Evolutionary conservation across 2,797 vertebrate genomes (phyloP).

Genomic region (Sebastes itinus): DNA sequence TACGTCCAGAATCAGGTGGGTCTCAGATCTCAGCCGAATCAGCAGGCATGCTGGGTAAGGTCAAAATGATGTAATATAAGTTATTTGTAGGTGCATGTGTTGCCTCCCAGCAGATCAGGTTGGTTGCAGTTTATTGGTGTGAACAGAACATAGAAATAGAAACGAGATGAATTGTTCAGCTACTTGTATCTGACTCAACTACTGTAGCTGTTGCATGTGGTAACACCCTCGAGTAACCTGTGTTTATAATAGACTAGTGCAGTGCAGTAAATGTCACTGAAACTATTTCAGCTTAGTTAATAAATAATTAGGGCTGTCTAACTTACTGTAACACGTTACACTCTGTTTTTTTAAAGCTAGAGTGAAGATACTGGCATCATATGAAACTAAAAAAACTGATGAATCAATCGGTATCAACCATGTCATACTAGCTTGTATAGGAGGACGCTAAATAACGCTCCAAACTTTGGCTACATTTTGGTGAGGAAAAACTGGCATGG

Average conservation of each 20-base stretch:
- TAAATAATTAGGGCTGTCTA: no score
- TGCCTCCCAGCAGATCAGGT: background rate
- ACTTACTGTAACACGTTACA: no score
- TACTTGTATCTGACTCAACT: background rate
- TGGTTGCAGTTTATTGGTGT: background rate
- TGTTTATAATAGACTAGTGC: background rate
- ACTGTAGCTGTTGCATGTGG: background rate
- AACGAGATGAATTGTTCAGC: background rate
- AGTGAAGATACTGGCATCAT: no score
- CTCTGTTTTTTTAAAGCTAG: no score
- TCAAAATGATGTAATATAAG: background rate
- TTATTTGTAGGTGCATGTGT: background rate
- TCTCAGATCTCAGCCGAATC: background rate
- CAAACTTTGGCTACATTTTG: no score
- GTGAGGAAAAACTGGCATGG: no score
- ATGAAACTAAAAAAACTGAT: no score
- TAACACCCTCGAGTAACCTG: background rate
- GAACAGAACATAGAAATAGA: background rate
- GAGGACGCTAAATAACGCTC: no score
- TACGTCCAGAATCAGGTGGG: constrained; percentile 97
- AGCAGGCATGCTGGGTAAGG: background rate
- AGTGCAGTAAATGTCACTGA: background rate
- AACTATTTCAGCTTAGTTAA: background rate
- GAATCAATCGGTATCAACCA: no score
- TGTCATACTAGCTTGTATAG: no score